Evolutionary conservation across 2,797 vertebrate genomes (phyloP).

Genomic region (Varecia variegata): DNA sequence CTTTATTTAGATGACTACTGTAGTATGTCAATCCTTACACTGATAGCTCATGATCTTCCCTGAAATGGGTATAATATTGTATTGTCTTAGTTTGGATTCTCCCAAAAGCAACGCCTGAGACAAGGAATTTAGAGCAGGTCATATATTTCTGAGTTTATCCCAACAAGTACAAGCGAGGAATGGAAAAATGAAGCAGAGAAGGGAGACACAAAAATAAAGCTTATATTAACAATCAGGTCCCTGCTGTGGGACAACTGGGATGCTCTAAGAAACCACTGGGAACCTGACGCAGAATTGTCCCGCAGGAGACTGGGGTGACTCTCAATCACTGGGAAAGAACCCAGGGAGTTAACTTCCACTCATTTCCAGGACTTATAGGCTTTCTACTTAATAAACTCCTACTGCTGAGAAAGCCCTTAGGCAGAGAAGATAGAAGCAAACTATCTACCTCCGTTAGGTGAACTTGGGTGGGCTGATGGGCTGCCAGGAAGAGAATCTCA

Average conservation of each 20-base stretch:
- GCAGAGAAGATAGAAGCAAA: background rate
- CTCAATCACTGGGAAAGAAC: background rate
- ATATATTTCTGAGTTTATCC: background rate
- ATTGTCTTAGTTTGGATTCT: background rate
- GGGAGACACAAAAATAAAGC: background rate
- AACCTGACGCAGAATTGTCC: background rate
- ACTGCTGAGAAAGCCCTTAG: background rate
- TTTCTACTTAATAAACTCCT: background rate
- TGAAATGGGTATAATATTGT: background rate
- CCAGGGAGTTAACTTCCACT: background rate
- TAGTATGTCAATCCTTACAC: rapidly evolving
- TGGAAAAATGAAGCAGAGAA: background rate
- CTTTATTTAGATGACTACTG: background rate
- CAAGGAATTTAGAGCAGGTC: background rate
- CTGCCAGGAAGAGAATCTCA: background rate
- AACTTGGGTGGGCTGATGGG: background rate
- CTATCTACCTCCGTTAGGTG: background rate
- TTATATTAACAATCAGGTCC: background rate
- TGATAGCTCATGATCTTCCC: background rate
- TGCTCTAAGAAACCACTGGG: background rate
- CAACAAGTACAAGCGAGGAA: background rate
- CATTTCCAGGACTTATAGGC: background rate
- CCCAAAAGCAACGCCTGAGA: background rate
- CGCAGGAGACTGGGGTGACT: background rate
- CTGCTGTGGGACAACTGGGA: background rate